Conservation (phyloP, 2,113 vertebrate species). For the Psettodes erumei region DNA sequence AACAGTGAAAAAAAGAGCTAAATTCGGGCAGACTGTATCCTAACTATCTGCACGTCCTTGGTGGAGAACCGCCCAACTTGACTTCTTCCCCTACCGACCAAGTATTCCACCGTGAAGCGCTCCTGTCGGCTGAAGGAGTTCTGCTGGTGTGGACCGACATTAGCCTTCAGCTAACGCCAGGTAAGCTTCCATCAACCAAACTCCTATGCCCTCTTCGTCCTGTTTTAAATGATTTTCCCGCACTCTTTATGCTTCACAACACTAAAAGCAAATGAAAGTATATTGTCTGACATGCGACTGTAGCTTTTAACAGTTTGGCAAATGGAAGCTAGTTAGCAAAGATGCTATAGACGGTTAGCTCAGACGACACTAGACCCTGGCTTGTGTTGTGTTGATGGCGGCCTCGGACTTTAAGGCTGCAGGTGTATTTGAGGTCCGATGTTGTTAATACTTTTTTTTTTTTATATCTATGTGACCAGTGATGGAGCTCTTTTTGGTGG, state of each 20-base stretch:
- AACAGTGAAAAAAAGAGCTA: too few relatives aligned
- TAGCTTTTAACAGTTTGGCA: neutral
- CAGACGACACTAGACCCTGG: too few relatives aligned
- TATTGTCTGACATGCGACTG: neutral
- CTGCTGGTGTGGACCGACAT: too few relatives aligned
- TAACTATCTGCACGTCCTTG: neutral
- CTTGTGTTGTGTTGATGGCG: neutral
- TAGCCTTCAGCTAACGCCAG: neutral
- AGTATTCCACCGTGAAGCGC: neutral
- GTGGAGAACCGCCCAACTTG: neutral
- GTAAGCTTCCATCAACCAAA: neutral
- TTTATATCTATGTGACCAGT: neutral
- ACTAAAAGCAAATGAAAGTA: neutral
- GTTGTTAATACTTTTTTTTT: too few relatives aligned
- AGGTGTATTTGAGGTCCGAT: too few relatives aligned
- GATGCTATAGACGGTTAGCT: too few relatives aligned
- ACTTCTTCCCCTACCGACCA: neutral
- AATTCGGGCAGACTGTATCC: neutral
- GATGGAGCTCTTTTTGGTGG: neutral
- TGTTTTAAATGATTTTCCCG: neutral
- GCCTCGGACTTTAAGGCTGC: too few relatives aligned
- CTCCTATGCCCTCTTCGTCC: too few relatives aligned
- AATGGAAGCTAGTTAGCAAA: neutral
- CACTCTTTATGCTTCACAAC: neutral
- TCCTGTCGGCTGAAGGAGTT: neutral